These are phyloP conservation scores for Zophobas morio DNA, from an alignment of 1,140 invertebrate genomes.

Conservation along the genomic window DNA sequence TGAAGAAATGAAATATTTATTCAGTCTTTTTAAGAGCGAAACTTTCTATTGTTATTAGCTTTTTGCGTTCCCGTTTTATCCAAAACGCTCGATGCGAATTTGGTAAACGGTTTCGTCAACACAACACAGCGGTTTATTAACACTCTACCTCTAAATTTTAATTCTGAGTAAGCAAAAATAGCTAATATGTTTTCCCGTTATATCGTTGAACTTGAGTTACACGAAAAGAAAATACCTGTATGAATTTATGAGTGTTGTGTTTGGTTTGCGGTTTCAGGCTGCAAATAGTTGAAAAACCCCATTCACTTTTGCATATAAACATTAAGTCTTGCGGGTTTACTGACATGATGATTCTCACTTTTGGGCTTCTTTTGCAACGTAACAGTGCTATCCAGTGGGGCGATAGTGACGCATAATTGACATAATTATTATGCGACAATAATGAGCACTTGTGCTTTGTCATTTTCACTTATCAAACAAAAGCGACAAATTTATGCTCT, in stretches of 20 bases:
- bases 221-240: conserved; percentile 7
- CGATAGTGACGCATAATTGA: too few relatives aligned
- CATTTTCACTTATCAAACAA: too few relatives aligned
- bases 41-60: too few relatives aligned
- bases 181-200: conserved; percentile 29
- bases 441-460: too few relatives aligned
- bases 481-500: too few relatives aligned
- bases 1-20: too few relatives aligned
- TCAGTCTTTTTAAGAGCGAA: too few relatives aligned
- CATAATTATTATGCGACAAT: too few relatives aligned
- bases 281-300: conserved; percentile 12
- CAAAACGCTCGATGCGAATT: too few relatives aligned
- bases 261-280: conserved; percentile 7
- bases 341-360: neutral
- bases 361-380: neutral
- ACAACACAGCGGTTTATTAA: neutral
- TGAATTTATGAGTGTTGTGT: neutral
- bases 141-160: conserved; percentile 9
- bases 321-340: neutral
- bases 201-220: conserved; percentile 16
- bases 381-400: too few relatives aligned
- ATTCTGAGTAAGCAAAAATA: conserved; percentile 1
- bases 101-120: neutral
- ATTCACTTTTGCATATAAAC: conserved; percentile 5
- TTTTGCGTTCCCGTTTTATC: too few relatives aligned